Evolutionary conservation across 2,797 vertebrate genomes (phyloP).

Genomic region (Falco peregrinus): DNA sequence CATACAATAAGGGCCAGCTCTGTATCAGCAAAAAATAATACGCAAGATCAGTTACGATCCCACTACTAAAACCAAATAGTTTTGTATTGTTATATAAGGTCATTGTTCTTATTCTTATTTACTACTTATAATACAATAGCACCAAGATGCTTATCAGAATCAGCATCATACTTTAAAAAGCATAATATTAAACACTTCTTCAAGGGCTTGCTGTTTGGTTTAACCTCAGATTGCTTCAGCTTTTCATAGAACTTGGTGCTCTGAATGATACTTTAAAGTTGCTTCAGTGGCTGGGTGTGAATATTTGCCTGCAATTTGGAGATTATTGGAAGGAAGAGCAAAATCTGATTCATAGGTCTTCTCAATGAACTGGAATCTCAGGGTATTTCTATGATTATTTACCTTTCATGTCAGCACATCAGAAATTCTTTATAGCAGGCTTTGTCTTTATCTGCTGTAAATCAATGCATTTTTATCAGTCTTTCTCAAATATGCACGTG

Average conservation of each 20-base stretch:
- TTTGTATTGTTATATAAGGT: neutral
- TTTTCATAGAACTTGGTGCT: neutral
- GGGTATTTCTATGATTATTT: neutral
- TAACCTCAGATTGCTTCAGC: neutral
- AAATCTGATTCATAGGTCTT: neutral
- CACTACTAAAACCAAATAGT: neutral
- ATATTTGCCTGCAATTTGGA: neutral
- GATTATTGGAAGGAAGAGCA: neutral
- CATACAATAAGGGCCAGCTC: neutral
- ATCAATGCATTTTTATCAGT: neutral
- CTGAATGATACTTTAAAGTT: neutral
- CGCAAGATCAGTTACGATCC: neutral
- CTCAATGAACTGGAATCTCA: neutral
- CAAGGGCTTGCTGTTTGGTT: neutral
- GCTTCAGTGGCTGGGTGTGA: neutral
- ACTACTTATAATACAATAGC: neutral
- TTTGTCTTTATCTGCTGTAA: neutral
- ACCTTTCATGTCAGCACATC: neutral
- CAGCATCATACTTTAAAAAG: neutral
- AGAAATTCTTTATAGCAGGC: neutral
- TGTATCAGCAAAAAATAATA: neutral
- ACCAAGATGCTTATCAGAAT: neutral
- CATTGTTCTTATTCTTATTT: neutral
- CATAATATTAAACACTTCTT: neutral
- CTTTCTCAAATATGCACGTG: neutral